Conservation (phyloP, 2,113 vertebrate genomes). For the Ibidorhyncha struthersii region DNA sequence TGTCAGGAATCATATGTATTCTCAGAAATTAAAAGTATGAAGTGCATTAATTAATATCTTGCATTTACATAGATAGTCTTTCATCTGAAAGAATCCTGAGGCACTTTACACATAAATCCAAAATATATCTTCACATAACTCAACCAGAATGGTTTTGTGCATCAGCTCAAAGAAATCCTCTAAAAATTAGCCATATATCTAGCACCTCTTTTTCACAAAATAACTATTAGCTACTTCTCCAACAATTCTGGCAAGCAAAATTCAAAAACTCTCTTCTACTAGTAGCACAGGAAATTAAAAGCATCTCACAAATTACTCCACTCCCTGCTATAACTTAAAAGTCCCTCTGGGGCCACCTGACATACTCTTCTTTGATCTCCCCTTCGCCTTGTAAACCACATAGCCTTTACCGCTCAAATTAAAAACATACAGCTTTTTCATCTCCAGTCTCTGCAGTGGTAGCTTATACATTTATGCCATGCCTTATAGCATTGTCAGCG, state of each 20-base stretch:
- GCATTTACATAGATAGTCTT: background rate
- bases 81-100: background rate
- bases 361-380: slow-evolving; percentile 37
- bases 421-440: slow-evolving; percentile 15
- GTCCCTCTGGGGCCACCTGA: background rate
- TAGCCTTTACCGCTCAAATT: background rate
- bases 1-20: background rate
- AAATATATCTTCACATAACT: background rate
- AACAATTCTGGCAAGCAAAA: background rate
- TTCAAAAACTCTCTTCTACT: background rate
- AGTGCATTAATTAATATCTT: background rate
- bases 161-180: background rate
- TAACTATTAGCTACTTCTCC: background rate
- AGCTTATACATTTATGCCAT: background rate
- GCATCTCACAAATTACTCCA: slow-evolving; percentile 22
- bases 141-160: background rate
- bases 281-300: slow-evolving; percentile 52
- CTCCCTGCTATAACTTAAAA: background rate
- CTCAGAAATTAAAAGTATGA: background rate
- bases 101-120: background rate
- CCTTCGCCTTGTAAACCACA: background rate
- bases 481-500: background rate
- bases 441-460: background rate
- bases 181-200: background rate
- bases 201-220: background rate